Evolutionary conservation across 1,140 invertebrate genomes (phyloP).

Genomic region (Bilobella aurantiaca): DNA sequence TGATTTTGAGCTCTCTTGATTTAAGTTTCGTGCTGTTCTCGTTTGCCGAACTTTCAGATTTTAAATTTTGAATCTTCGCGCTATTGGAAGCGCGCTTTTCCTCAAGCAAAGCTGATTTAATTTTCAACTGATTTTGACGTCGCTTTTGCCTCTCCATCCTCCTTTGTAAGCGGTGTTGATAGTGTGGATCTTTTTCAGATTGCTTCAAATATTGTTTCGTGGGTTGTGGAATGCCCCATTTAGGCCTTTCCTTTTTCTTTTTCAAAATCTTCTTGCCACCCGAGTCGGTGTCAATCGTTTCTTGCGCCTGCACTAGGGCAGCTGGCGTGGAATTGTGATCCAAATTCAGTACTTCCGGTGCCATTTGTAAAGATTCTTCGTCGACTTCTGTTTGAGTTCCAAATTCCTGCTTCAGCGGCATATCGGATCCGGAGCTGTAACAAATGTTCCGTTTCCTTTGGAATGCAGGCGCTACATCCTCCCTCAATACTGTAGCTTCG

Average conservation of each 20-base stretch:
- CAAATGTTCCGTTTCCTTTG: too few relatives aligned
- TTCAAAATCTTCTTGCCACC: constrained; percentile 19
- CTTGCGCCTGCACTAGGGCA: too few relatives aligned
- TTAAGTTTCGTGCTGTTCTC: too few relatives aligned
- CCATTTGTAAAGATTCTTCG: too few relatives aligned
- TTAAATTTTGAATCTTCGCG: too few relatives aligned
- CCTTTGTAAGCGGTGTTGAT: constrained; percentile 53
- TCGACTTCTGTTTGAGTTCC: constrained; percentile 56
- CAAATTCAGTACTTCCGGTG: constrained; percentile 12
- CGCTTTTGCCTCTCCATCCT: constrained; percentile 37
- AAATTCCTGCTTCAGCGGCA: too few relatives aligned
- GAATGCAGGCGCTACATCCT: neutral
- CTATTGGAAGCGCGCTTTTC: too few relatives aligned
- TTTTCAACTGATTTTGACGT: constrained; percentile 11
- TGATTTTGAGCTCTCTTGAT: neutral
- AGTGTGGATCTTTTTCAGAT: constrained; percentile 63
- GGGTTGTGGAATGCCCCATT: constrained; percentile 57
- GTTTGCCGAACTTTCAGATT: too few relatives aligned
- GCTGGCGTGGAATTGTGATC: constrained; percentile 14
- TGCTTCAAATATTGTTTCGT: constrained; percentile 61
- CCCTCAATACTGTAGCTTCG: neutral
- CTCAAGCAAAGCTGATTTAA: too few relatives aligned
- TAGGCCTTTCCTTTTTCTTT: constrained; percentile 47
- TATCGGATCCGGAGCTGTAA: too few relatives aligned
- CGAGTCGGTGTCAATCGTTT: too few relatives aligned